Conservation (phyloP, 2,797 vertebrate species). For the Gymnothorax reevesii region DNA sequence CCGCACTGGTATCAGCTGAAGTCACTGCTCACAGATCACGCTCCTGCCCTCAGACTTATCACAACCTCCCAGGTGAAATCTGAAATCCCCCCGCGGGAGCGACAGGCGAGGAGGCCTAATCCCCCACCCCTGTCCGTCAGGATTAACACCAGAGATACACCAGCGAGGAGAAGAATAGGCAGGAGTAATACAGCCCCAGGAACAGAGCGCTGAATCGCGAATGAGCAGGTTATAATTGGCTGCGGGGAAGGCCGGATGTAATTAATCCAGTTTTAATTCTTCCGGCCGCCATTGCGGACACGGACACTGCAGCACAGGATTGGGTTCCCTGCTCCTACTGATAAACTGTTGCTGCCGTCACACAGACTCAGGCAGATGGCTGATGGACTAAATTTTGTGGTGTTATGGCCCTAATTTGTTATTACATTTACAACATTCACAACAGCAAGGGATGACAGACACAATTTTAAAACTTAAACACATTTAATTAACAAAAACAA, state of each 20-base stretch:
- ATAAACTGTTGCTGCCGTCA: too few species aligned
- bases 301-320: neutral
- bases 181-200: neutral
- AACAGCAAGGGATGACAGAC: too few species aligned
- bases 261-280: neutral
- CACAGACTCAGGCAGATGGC: too few species aligned
- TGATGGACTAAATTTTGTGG: too few species aligned
- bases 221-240: neutral
- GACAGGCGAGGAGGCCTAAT: neutral
- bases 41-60: neutral
- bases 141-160: conserved; percentile 7
- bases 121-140: conserved; percentile 13
- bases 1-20: neutral
- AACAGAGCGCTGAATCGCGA: neutral
- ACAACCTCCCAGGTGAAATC: neutral
- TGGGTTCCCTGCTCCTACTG: neutral
- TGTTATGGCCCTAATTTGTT: too few species aligned
- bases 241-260: neutral
- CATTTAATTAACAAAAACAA: too few species aligned
- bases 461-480: too few species aligned
- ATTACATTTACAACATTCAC: too few species aligned
- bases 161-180: neutral
- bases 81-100: neutral
- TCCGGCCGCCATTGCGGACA: neutral
- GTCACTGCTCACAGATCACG: neutral